These are phyloP conservation scores for Falco naumanni DNA, from an alignment of 2,797 vertebrate genomes.

Conservation along the genomic window DNA sequence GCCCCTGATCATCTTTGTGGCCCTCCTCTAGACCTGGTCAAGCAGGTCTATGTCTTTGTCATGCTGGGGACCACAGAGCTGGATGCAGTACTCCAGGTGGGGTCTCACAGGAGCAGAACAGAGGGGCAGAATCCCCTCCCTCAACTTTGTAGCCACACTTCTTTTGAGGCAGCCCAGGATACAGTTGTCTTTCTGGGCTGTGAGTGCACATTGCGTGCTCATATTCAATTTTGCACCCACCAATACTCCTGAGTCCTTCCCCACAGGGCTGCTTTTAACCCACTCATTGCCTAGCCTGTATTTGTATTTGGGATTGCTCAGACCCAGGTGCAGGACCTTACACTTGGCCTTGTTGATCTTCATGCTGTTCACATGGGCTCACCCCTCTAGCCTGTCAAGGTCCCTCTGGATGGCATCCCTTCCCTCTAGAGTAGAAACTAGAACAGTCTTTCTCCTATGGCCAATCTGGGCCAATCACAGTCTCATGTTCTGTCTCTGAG, in stretches of 20 bases:
- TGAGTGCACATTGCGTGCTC: accelerated
- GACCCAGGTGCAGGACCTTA: background rate
- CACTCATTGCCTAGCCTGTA: background rate
- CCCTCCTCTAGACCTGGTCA: no score
- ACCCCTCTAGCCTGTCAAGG: background rate
- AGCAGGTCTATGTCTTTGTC: background rate
- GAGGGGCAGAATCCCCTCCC: background rate
- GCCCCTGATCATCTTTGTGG: accelerated
- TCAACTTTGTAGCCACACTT: accelerated
- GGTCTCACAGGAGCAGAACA: no score
- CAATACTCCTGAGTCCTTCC: background rate
- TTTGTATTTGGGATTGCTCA: background rate
- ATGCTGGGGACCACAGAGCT: background rate
- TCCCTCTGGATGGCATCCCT: background rate
- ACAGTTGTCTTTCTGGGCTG: background rate
- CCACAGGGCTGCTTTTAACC: background rate
- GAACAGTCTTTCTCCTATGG: background rate
- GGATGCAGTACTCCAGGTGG: background rate
- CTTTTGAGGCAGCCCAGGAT: background rate
- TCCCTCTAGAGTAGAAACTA: background rate
- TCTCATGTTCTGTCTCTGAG: background rate
- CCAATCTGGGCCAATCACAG: background rate
- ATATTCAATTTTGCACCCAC: background rate
- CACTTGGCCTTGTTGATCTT: background rate
- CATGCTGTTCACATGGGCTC: accelerated